Evolutionary conservation across 2,797 vertebrate species (phyloP).

Genomic region (Esox lucius): DNA sequence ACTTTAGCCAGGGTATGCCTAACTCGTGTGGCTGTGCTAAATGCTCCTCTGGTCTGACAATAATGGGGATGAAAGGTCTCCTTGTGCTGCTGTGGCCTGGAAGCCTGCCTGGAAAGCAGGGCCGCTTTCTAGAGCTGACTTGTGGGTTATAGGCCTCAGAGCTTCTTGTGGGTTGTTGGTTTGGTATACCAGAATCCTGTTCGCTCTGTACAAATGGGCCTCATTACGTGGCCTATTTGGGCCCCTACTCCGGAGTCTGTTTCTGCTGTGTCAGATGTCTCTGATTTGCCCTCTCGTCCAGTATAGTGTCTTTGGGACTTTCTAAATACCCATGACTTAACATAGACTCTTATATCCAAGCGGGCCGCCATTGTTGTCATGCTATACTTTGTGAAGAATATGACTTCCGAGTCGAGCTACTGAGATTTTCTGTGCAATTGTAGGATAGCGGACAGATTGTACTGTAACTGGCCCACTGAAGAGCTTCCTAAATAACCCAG

Average conservation of each 20-base stretch:
- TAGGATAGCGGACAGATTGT: neutral
- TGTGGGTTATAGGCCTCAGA: slow-evolving; percentile 2
- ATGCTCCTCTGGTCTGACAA: slow-evolving; percentile 8
- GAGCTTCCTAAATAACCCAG: neutral
- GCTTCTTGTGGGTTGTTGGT: slow-evolving; percentile 7
- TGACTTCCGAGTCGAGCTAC: neutral
- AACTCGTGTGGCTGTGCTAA: neutral
- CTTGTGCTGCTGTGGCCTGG: neutral
- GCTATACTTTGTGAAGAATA: too few relatives aligned
- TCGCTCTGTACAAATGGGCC: slow-evolving; percentile 7
- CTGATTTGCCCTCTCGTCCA: neutral
- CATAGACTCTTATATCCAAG: neutral
- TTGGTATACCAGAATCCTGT: slow-evolving; percentile 4
- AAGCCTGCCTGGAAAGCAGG: neutral
- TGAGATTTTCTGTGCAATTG: neutral
- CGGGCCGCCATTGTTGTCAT: too few relatives aligned
- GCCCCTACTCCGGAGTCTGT: neutral
- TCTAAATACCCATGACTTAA: neutral
- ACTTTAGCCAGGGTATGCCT: neutral
- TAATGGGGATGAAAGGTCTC: neutral
- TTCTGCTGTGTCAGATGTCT: slow-evolving; percentile 13
- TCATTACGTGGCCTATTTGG: slow-evolving; percentile 15
- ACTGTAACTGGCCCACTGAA: neutral
- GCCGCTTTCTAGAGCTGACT: neutral
- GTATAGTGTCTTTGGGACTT: neutral